Evolutionary conservation across 64 coral and sea anemone species (phyloP).

Genomic region (Platygyra sinensis): DNA sequence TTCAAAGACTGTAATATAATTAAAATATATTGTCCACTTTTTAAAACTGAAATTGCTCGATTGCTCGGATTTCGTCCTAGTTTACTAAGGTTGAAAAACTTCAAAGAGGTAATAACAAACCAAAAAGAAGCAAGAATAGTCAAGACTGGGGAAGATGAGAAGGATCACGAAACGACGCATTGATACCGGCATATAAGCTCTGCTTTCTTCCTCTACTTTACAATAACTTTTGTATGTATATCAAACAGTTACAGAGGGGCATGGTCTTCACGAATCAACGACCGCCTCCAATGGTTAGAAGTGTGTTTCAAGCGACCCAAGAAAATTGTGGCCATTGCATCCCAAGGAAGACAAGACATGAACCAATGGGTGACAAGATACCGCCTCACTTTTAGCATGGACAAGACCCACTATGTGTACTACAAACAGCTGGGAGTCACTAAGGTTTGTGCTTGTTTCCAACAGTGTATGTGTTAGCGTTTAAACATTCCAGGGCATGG

Average conservation of each 20-base stretch:
- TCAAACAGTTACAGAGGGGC: slow-evolving; percentile 6
- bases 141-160: too few relatives aligned
- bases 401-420: slow-evolving; percentile 14
- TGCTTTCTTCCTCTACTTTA: not conserved
- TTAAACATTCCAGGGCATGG: too few relatives aligned
- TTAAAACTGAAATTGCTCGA: too few relatives aligned
- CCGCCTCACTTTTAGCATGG: slow-evolving; percentile 41
- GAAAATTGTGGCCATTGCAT: slow-evolving; percentile 67
- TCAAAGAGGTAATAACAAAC: too few relatives aligned
- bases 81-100: too few relatives aligned
- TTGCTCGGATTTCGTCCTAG: too few relatives aligned
- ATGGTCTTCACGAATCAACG: slow-evolving; percentile 19
- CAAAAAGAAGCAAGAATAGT: too few relatives aligned
- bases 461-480: too few relatives aligned
- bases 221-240: not conserved
- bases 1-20: too few relatives aligned
- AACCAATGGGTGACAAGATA: slow-evolving; percentile 81
- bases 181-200: not conserved
- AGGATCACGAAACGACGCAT: too few relatives aligned
- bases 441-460: not conserved
- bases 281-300: slow-evolving; percentile 66
- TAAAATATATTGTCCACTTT: too few relatives aligned
- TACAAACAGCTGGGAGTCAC: slow-evolving; percentile 44
- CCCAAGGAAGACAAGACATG: slow-evolving; percentile 44
- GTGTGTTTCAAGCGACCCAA: slow-evolving; percentile 34